These are phyloP conservation scores for Cynoglossus semilaevis DNA, from an alignment of 2,113 vertebrate species.

Conservation along the genomic window DNA sequence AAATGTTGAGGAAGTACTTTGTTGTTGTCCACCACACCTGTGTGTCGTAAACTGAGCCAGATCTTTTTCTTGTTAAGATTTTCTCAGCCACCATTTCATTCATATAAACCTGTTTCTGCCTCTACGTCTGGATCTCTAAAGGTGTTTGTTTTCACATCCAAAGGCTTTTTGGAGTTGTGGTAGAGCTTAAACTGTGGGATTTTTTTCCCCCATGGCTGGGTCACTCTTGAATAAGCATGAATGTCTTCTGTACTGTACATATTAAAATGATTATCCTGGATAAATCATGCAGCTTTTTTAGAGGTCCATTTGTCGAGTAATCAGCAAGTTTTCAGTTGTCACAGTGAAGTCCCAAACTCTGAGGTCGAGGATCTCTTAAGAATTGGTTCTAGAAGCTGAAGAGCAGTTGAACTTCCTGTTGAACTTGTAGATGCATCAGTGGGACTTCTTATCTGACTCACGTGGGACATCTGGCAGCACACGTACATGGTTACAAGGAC, in stretches of 20 bases:
- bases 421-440: conserved; percentile 10
- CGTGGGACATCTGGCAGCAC: conserved; percentile 36
- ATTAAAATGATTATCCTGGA: too few species aligned
- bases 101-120: conserved; percentile 19
- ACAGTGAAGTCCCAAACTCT: not conserved
- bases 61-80: conserved; percentile 44
- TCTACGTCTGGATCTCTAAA: conserved; percentile 1
- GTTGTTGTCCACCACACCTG: conserved; percentile 47
- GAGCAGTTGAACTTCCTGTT: conserved; percentile 16
- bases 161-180: not conserved
- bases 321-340: too few species aligned
- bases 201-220: not conserved
- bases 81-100: conserved; percentile 43
- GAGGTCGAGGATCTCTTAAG: not conserved
- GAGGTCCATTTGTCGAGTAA: too few species aligned
- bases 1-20: conserved; percentile 47
- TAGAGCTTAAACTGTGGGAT: not conserved
- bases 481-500: conserved; percentile 20
- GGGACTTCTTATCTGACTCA: conserved; percentile 22
- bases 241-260: too few species aligned
- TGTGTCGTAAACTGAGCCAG: conserved; percentile 50
- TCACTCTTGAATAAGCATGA: not conserved
- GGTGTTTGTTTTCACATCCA: conserved; percentile 22
- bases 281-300: too few species aligned
- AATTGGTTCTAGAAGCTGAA: not conserved